Percentiles rank a stretch among this genome's conserved stretches.
phyloP scores from a whole-genome alignment of 2,113 vertebrate species.

The Phalacrocorax brasilianus region DNA sequence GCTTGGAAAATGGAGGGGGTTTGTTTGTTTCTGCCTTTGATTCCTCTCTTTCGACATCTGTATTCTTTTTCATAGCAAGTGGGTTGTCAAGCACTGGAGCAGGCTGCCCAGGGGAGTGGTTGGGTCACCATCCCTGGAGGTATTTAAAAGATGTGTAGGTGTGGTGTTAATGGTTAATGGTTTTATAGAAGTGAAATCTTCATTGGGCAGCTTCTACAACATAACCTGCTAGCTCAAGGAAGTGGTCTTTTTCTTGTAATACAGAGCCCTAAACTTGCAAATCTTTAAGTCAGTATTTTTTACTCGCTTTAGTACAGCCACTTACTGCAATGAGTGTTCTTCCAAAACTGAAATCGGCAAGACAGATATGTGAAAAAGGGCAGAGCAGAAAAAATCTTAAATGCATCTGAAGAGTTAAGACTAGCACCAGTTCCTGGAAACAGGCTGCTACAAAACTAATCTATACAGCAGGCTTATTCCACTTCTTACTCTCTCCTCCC shows the following conservation, averaged over 20 bases:
- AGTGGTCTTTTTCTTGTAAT: neutral
- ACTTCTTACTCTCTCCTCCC: neutral
- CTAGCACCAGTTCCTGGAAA: neutral
- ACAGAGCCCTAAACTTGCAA: neutral
- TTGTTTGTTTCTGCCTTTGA: neutral
- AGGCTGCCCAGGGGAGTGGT: neutral
- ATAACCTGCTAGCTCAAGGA: neutral
- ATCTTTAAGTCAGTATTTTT: neutral
- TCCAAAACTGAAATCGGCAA: neutral
- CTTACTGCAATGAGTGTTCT: neutral
- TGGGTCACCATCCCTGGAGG: neutral
- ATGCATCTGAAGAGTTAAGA: neutral
- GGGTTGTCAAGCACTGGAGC: neutral
- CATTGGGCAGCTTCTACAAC: neutral
- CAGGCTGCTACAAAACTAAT: neutral
- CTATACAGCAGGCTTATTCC: neutral
- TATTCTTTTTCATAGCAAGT: neutral
- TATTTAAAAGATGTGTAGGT: fast-evolving
- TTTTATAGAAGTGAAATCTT: neutral
- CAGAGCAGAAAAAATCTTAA: neutral
- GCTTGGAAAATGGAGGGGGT: fast-evolving
- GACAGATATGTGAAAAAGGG: neutral
- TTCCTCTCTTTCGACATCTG: fast-evolving
- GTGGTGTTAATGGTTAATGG: no score
- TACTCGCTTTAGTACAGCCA: neutral